Conservation (phyloP, 53 echinoderm and acorn worm genomes). For the Echinarachnius parma region DNA sequence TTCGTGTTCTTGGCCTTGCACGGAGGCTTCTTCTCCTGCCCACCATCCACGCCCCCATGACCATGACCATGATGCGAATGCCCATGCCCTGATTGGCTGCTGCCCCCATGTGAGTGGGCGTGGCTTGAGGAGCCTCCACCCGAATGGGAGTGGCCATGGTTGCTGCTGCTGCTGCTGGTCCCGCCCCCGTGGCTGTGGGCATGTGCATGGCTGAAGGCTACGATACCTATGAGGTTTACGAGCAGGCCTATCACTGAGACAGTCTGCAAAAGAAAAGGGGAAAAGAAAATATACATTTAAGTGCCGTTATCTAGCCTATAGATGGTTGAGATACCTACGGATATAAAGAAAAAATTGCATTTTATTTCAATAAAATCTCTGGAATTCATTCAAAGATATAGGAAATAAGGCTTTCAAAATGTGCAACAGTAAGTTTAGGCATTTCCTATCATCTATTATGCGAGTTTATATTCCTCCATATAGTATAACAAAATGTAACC, state of each 20-base stretch:
- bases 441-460: too few relatives aligned
- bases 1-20: conserved; percentile 70
- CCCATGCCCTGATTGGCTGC: conserved; percentile 43
- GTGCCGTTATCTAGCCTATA: too few relatives aligned
- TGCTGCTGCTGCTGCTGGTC: conserved; percentile 18
- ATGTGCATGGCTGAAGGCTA: conserved; percentile 84
- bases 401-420: too few relatives aligned
- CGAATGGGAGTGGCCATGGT: conserved; percentile 69
- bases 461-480: too few relatives aligned
- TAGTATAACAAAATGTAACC: too few relatives aligned
- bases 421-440: too few relatives aligned
- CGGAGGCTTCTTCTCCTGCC: conserved; percentile 26
- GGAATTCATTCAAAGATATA: too few relatives aligned
- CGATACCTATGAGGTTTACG: conserved; percentile 93
- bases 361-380: too few relatives aligned
- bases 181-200: conserved; percentile 64
- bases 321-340: background rate
- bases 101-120: conserved; percentile 54
- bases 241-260: conserved; percentile 88
- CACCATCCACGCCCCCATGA: conserved; percentile 2
- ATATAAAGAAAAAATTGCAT: too few relatives aligned
- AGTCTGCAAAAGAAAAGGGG: conserved; percentile 60
- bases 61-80: conserved; percentile 52
- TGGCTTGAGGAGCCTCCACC: conserved; percentile 18
- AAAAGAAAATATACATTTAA: background rate